These are phyloP conservation scores for Chelonus insularis DNA, from an alignment of 1,140 invertebrate species.

Conservation along the genomic window DNA sequence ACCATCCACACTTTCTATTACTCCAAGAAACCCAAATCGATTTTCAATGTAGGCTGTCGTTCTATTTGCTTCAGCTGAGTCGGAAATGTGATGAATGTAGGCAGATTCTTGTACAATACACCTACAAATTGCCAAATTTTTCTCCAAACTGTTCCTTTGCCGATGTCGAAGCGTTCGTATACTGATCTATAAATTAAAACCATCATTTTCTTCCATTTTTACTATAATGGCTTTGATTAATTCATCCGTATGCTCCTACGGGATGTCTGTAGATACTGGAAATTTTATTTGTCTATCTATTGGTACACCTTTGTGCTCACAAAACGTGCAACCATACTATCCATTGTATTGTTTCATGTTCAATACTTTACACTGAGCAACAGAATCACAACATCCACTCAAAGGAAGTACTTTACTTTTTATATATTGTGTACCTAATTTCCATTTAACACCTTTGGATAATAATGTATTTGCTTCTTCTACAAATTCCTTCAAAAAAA, in stretches of 20 bases:
- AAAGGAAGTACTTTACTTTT: constrained; percentile 27
- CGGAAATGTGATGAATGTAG: no score
- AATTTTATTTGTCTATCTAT: neutral
- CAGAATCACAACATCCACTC: constrained; percentile 28
- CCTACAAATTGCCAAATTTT: no score
- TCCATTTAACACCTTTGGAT: constrained; percentile 27
- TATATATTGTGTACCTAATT: constrained; percentile 10
- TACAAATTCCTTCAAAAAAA: constrained; percentile 20
- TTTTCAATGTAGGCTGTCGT: no score
- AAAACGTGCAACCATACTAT: constrained; percentile 18
- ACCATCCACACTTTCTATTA: no score
- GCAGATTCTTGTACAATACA: no score
- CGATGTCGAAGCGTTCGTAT: no score
- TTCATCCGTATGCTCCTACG: neutral
- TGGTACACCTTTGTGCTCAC: neutral
- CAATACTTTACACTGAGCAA: constrained; percentile 13
- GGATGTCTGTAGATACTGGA: neutral
- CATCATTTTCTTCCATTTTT: neutral
- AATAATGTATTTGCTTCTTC: constrained; percentile 24
- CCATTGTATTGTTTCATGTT: constrained; percentile 16
- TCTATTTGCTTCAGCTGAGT: no score
- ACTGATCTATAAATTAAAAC: no score
- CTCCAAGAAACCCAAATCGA: no score
- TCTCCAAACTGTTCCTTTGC: no score
- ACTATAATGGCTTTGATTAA: neutral